phyloP scores from a whole-genome alignment of 2,113 vertebrate genomes.

The Crocuta crocuta region DNA sequence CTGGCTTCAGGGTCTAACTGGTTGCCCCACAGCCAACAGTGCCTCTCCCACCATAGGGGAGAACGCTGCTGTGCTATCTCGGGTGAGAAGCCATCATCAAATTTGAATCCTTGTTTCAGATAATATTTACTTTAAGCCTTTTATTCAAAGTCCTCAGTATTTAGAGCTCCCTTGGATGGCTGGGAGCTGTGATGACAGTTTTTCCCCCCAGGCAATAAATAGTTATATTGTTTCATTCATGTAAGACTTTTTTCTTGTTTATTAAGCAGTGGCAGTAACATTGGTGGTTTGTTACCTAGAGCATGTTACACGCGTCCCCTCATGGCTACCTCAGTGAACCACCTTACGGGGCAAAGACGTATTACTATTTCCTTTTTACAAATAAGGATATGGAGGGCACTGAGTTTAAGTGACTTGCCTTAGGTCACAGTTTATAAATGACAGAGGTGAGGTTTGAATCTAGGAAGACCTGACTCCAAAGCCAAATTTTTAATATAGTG shows the following conservation, averaged over 20 bases:
- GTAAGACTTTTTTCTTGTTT: not conserved
- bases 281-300: not conserved
- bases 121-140: not conserved
- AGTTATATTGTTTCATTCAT: not conserved
- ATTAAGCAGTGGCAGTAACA: not conserved
- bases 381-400: not conserved
- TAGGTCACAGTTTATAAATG: constrained; percentile 6
- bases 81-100: not conserved
- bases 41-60: no score
- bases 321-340: not conserved
- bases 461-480: not conserved
- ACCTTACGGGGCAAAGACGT: not conserved
- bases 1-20: not conserved
- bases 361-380: not conserved
- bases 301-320: not conserved
- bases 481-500: not conserved
- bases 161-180: not conserved
- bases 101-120: not conserved
- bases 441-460: not conserved
- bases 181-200: not conserved
- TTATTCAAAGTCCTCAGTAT: not conserved
- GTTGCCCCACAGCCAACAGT: accelerated
- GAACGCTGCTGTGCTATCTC: not conserved
- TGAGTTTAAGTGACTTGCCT: not conserved
- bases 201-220: not conserved